Base-by-base conservation (phyloP, 2,113 vertebrate genomes). In the Pygoscelis antarcticus region DNA sequence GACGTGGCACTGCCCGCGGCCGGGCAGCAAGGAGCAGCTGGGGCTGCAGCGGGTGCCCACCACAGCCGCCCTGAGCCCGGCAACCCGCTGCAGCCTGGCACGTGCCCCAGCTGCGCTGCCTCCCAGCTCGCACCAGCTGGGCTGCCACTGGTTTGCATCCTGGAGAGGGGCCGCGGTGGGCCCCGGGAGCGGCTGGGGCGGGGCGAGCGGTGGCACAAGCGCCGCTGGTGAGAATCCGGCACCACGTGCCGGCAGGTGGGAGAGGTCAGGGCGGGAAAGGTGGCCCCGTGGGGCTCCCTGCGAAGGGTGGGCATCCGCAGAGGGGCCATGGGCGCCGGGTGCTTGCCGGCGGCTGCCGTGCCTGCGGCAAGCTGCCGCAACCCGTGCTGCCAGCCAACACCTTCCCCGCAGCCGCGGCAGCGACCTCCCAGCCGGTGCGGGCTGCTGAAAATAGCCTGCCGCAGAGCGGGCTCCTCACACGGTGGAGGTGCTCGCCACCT, bases 121-220 rank as follows among this genome's bases (percentile, higher is more conserved):
- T 69, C 15, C 52, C 30, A 16, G 49, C 11, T 52, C 12, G 2
- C 57, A 26, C 36, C 21, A 2, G 17, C 17, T 13, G 30, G 51
- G 71, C 68, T 49, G 75, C 46, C 17, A 21, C 44, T 6, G 64
- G 42, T 85, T 26, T 55, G 70, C n/a, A 40, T 12, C 20, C 32
- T 25, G 1, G 6, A 0, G 2, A 78, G 49, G 75, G 18, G 15
- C 36, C 0, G 0, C 1, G 10, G 16, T 2, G 7, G 8, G 34
- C 25, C 5, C 16, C 0, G 4, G 62, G 11, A 70, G 20, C 69
- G 11, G 51, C 14, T 2, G 3, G 38, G 65, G 5, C 3, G 2
- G 0, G 38, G n/a, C 0, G 16, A 75, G 47, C 2, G 2, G 36
- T 2, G 16, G 51, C 76, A 68, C 27, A 18, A 61, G 51, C 0